Conservation (phyloP, 2,797 vertebrate species). For the Labroides dimidiatus region DNA sequence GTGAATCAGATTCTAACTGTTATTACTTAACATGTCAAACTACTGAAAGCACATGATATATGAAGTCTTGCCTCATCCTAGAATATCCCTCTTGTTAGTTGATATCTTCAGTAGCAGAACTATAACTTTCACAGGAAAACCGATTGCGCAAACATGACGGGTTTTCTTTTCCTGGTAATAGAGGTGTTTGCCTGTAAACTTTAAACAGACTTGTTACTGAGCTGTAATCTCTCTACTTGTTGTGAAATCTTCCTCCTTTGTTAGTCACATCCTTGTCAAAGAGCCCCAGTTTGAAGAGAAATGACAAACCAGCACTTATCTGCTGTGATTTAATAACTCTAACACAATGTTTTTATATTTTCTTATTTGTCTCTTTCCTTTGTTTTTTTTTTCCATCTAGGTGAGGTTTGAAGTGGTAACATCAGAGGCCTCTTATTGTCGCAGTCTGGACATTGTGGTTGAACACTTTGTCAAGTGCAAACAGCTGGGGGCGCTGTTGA, state of each 20-base stretch:
- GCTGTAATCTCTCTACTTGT: constrained; percentile 8
- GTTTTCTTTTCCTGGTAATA: background rate
- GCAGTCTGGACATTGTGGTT: constrained; percentile 94
- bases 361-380: background rate
- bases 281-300: background rate
- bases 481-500: constrained; percentile 85
- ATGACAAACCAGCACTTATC: background rate
- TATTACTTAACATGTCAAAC: constrained; percentile 15
- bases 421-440: constrained; percentile 95
- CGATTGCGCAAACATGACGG: constrained; percentile 1
- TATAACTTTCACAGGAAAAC: background rate
- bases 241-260: constrained; percentile 41
- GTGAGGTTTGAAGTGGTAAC: constrained; percentile 96
- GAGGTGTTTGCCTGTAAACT: background rate
- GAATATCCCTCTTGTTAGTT: constrained; percentile 8
- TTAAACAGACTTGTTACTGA: background rate
- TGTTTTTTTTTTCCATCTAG: constrained; percentile 69
- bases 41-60: background rate
- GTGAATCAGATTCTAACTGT: constrained; percentile 24
- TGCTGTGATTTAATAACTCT: background rate
- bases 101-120: background rate
- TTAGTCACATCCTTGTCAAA: constrained; percentile 34
- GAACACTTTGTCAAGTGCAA: constrained; percentile 92
- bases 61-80: constrained; percentile 35
- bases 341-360: background rate